phyloP scores from a whole-genome alignment of 2,113 vertebrate genomes.

The Cottus gobio region DNA sequence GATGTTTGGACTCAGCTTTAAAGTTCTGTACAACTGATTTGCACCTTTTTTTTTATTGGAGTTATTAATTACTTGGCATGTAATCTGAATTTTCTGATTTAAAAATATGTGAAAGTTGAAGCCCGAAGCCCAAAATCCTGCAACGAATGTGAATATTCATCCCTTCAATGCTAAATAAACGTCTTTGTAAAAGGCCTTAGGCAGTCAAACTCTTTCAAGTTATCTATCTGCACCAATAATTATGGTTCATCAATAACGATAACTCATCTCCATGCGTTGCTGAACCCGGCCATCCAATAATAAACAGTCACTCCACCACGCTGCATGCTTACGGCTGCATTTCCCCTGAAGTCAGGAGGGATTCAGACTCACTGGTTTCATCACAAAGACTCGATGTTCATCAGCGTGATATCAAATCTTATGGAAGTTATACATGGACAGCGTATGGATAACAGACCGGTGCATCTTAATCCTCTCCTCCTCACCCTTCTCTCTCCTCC shows the following conservation, averaged over 20 bases:
- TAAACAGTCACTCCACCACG: constrained; percentile 38
- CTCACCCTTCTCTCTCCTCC: constrained; percentile 9
- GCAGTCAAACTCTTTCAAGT: neutral
- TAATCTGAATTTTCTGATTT: neutral
- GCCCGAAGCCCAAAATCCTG: neutral
- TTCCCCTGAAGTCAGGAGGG: constrained; percentile 46
- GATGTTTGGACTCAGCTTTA: neutral
- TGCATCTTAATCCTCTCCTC: neutral
- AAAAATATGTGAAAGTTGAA: neutral
- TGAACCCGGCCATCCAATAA: neutral
- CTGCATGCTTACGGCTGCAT: constrained; percentile 40
- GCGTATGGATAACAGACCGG: neutral
- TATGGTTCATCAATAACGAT: neutral
- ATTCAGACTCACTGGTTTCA: too few relatives aligned
- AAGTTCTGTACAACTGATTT: neutral
- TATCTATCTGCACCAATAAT: neutral
- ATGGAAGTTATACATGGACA: neutral
- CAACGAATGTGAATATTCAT: neutral
- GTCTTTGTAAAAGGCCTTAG: neutral
- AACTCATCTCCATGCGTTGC: constrained; percentile 16
- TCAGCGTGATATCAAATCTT: neutral
- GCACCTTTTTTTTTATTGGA: neutral
- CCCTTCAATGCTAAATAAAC: neutral
- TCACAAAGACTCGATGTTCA: neutral
- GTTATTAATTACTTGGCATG: neutral